These are phyloP conservation scores for Melipona quadrifasciata DNA, from an alignment of 1,140 invertebrate species.

Conservation along the genomic window DNA sequence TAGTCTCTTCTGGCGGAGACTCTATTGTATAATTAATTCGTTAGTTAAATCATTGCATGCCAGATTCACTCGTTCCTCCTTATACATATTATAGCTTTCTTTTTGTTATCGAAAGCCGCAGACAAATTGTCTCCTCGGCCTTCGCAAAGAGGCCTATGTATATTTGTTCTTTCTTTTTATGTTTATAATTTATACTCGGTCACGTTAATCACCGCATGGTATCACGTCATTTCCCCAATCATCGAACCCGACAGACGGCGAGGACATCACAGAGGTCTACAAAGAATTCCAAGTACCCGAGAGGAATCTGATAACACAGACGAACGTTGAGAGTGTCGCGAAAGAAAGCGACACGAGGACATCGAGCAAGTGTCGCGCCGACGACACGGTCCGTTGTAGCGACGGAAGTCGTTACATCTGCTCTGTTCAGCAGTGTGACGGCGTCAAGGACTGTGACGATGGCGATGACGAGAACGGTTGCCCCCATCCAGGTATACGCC, in stretches of 20 bases:
- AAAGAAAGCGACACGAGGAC: background rate
- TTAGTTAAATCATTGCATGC: background rate
- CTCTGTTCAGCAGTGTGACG: conserved; percentile 80
- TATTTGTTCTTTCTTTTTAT: background rate
- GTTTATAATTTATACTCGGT: background rate
- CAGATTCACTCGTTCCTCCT: background rate
- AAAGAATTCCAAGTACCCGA: no score
- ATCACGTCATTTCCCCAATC: background rate
- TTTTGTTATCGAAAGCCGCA: no score
- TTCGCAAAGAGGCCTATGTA: background rate
- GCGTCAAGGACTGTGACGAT: conserved; percentile 82
- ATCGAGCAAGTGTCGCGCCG: conserved; percentile 78
- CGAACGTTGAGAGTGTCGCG: no score
- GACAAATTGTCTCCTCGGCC: no score
- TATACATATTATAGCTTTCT: accelerated
- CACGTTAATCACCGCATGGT: background rate
- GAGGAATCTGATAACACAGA: no score
- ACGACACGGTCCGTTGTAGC: conserved; percentile 78
- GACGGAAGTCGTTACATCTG: conserved; percentile 78
- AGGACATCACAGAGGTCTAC: background rate
- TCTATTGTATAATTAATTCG: background rate
- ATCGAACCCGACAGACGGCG: background rate
- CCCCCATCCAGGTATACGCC: conserved; percentile 64
- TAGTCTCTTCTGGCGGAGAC: background rate
- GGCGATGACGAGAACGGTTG: conserved; percentile 79